Evolutionary conservation across 2,113 vertebrate species (phyloP).

Genomic region (Girardinichthys multiradiatus): DNA sequence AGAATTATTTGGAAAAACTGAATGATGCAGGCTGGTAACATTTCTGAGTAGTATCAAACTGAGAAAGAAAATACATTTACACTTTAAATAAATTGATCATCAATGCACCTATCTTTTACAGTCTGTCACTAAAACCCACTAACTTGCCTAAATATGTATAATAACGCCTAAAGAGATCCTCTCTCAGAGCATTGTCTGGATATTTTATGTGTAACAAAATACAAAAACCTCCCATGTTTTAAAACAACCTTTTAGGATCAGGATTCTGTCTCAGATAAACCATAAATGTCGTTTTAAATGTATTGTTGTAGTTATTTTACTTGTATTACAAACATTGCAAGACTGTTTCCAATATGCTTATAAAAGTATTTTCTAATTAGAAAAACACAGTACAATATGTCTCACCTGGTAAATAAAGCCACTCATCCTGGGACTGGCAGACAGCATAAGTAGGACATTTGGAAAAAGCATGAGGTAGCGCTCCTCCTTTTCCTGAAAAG

Average conservation of each 20-base stretch:
- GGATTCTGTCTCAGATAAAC: not conserved
- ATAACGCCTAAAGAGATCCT: no score
- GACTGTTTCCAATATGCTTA: not conserved
- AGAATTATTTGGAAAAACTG: no score
- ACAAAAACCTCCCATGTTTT: not conserved
- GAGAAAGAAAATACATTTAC: no score
- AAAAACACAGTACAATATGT: not conserved
- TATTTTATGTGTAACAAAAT: not conserved
- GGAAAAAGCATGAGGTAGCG: slow-evolving; percentile 94
- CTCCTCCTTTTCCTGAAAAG: slow-evolving; percentile 92
- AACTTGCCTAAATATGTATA: no score
- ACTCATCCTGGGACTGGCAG: slow-evolving; percentile 96
- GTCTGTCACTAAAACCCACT: no score
- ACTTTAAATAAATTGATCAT: no score
- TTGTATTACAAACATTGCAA: no score
- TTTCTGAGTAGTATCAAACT: no score
- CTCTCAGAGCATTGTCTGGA: not conserved
- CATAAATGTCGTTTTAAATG: no score
- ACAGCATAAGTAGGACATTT: slow-evolving; percentile 88
- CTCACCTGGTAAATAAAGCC: slow-evolving; percentile 97
- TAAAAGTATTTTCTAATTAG: not conserved
- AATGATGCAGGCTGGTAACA: no score
- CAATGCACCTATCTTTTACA: no score
- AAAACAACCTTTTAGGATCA: not conserved
- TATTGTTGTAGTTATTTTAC: no score